Conservation (phyloP, 2,113 vertebrate genomes). For the Sula dactylatra region DNA sequence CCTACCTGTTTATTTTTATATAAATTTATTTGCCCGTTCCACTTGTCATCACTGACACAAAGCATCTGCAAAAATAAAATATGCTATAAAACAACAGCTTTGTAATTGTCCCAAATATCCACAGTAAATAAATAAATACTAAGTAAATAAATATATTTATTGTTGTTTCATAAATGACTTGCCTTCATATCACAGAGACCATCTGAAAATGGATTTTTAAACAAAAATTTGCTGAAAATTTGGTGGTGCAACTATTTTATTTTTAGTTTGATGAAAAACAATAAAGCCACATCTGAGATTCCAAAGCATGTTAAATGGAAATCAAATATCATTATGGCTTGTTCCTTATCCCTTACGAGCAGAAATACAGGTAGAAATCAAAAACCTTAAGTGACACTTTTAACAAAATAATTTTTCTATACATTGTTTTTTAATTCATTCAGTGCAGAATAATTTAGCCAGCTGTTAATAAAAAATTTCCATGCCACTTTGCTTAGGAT, state of each 20-base stretch:
- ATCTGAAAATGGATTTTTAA: slow-evolving; percentile 34
- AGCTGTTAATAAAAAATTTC: not conserved
- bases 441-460: not conserved
- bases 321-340: not conserved
- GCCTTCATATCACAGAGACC: not conserved
- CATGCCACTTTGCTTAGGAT: not conserved
- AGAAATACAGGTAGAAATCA: not conserved
- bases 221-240: not conserved
- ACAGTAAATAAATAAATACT: not conserved
- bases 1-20: not conserved
- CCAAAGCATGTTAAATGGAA: not conserved
- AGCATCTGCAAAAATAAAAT: not conserved
- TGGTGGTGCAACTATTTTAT: not conserved
- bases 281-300: not conserved
- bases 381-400: not conserved
- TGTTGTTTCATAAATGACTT: slow-evolving; percentile 1
- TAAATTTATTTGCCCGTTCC: not conserved
- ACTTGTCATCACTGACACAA: not conserved
- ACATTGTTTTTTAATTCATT: rapidly evolving
- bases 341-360: not conserved
- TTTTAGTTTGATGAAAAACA: not conserved
- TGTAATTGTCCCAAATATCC: not conserved
- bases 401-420: not conserved
- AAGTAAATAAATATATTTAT: not conserved
- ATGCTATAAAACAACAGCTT: not conserved